phyloP scores from a whole-genome alignment of 2,888 invertebrate genomes.

The Megastigmus dorsalis region DNA sequence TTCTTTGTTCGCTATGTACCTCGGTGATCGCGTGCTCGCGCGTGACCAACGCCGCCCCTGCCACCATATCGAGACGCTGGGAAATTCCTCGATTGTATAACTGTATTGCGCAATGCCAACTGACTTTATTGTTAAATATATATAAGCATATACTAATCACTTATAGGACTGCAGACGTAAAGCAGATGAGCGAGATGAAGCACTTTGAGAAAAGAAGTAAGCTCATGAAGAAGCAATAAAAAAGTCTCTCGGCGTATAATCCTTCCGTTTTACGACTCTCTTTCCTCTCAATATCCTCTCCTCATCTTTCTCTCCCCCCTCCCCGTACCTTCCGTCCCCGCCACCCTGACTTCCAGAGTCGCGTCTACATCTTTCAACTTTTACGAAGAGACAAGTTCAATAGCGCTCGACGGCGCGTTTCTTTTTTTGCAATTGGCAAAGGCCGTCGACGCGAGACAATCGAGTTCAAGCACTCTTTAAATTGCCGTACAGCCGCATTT shows the following conservation, averaged over 20 bases:
- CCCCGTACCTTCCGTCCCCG: neutral
- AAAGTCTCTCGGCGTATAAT: neutral
- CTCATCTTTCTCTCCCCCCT: neutral
- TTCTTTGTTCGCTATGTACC: neutral
- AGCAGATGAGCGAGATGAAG: neutral
- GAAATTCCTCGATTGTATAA: neutral
- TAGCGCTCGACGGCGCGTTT: neutral
- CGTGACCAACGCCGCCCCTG: too few species aligned
- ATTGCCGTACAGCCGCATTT: neutral
- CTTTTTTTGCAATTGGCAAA: conserved; percentile 19
- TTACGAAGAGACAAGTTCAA: conserved; percentile 22
- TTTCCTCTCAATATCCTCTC: conserved; percentile 22
- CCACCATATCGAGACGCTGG: too few species aligned
- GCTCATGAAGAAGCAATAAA: neutral
- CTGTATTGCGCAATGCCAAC: neutral
- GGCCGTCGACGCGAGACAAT: conserved; percentile 27
- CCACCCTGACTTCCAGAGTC: neutral
- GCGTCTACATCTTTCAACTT: neutral
- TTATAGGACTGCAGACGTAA: neutral
- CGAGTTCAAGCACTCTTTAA: conserved; percentile 38
- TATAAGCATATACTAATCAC: neutral
- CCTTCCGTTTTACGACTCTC: neutral
- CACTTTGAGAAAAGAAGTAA: neutral
- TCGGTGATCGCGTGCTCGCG: neutral
- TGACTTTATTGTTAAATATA: neutral